A percentile compares a stretch with the other conserved stretches of the same genome.
Evolutionary conservation across 2,113 vertebrate genomes (phyloP).

Genomic region (Arvicanthis niloticus): DNA sequence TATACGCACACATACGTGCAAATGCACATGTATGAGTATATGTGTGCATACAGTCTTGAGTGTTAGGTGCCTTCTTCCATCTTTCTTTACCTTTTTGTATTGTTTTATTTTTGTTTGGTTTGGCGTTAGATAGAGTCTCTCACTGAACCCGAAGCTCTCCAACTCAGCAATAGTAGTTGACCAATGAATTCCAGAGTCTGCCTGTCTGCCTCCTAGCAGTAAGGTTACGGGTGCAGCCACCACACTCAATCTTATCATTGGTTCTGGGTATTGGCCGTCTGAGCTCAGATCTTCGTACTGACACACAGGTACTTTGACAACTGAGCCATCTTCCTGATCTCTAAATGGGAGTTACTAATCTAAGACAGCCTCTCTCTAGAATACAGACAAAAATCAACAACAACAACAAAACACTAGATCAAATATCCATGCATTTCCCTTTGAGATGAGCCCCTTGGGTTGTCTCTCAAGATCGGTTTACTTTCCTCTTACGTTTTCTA

Average conservation of each 20-base stretch:
- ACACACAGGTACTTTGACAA: not conserved
- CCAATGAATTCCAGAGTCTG: too few species aligned
- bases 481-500: constrained; percentile 13
- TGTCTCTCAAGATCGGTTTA: not conserved
- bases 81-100: not conserved
- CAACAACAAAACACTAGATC: not conserved
- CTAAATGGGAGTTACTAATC: not conserved
- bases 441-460: not conserved
- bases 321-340: not conserved
- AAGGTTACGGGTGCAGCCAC: too few species aligned
- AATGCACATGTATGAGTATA: not conserved
- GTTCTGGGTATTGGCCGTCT: not conserved
- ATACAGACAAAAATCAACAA: not conserved
- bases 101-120: not conserved
- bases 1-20: not conserved
- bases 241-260: too few species aligned
- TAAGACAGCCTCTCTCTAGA: constrained; percentile 2
- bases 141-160: not conserved
- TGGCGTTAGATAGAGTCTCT: not conserved
- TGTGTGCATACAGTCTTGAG: not conserved
- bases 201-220: not conserved
- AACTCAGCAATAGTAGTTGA: not conserved
- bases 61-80: too few species aligned
- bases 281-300: too few species aligned
- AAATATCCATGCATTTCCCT: not conserved